Percentiles rank a stretch among this genome's conserved stretches.
Evolutionary conservation across 1,140 invertebrate species (phyloP).

Genomic region (Drosophila bocqueti): DNA sequence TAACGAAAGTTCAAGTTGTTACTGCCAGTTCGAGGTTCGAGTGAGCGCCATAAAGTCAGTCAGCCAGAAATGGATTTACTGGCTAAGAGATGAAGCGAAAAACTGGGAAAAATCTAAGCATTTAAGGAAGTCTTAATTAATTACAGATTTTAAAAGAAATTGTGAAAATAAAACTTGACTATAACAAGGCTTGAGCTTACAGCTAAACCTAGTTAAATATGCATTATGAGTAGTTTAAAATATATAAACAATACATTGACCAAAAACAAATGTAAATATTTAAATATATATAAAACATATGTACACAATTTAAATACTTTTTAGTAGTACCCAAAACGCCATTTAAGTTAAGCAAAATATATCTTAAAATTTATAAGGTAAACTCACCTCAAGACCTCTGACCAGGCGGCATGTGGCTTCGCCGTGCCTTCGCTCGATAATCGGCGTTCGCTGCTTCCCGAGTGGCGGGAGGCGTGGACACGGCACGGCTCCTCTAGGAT

Average conservation of each 20-base stretch:
- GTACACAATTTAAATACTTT: background rate
- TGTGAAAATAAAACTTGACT: background rate
- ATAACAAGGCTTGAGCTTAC: background rate
- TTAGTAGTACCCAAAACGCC: background rate
- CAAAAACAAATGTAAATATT: background rate
- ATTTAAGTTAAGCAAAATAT: background rate
- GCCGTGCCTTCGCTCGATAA: constrained; percentile 40
- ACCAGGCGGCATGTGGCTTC: constrained; percentile 86
- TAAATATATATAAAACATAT: background rate
- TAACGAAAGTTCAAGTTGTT: constrained; percentile 68
- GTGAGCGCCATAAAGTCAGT: constrained; percentile 56
- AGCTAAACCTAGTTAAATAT: background rate
- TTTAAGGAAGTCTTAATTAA: background rate
- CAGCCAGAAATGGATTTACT: constrained; percentile 14
- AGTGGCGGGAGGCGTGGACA: constrained; percentile 86
- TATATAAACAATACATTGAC: background rate
- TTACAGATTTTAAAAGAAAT: background rate
- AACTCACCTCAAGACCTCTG: constrained; percentile 88
- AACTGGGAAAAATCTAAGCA: background rate
- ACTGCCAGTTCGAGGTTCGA: constrained; percentile 39
- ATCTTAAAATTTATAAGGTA: background rate
- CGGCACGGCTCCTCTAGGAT: constrained; percentile 89
- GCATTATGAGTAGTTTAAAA: background rate
- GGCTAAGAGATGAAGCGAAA: background rate
- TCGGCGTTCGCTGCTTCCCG: constrained; percentile 70